These are phyloP conservation scores for Trissolcus japonicus DNA, from an alignment of 2,888 invertebrate species.

Conservation along the genomic window DNA sequence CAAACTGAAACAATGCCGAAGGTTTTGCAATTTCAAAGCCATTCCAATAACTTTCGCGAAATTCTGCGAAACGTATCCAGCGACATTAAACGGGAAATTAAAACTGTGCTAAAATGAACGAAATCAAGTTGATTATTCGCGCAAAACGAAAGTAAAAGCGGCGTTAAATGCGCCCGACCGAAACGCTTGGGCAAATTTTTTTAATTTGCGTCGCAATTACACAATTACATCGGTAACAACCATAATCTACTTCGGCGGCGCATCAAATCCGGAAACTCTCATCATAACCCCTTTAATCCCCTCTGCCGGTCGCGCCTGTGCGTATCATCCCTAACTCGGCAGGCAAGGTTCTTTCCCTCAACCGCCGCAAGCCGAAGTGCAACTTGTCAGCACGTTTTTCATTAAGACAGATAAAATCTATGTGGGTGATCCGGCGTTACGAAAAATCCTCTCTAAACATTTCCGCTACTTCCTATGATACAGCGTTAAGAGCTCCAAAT, in stretches of 20 bases:
- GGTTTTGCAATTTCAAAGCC: constrained; percentile 6
- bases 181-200: constrained; percentile 36
- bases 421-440: constrained; percentile 26
- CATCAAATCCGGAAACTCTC: constrained; percentile 54
- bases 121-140: constrained; percentile 30
- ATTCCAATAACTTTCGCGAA: background rate
- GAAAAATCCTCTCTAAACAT: constrained; percentile 29
- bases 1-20: too few species aligned
- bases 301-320: constrained; percentile 20
- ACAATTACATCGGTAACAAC: constrained; percentile 48
- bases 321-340: constrained; percentile 47
- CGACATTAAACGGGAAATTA: constrained; percentile 1
- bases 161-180: constrained; percentile 23
- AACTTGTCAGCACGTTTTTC: constrained; percentile 51
- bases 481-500: background rate
- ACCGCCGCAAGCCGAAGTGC: constrained; percentile 19
- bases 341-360: constrained; percentile 34
- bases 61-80: background rate
- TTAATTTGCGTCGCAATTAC: constrained; percentile 52
- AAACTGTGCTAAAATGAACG: constrained; percentile 19
- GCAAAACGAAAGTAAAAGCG: constrained; percentile 38
- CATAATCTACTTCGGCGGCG: constrained; percentile 53
- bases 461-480: constrained; percentile 13
- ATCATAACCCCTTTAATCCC: constrained; percentile 48
- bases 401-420: constrained; percentile 45